Evolutionary conservation across 2,797 vertebrate genomes (phyloP).

Genomic region (Limnodromus scolopaceus): DNA sequence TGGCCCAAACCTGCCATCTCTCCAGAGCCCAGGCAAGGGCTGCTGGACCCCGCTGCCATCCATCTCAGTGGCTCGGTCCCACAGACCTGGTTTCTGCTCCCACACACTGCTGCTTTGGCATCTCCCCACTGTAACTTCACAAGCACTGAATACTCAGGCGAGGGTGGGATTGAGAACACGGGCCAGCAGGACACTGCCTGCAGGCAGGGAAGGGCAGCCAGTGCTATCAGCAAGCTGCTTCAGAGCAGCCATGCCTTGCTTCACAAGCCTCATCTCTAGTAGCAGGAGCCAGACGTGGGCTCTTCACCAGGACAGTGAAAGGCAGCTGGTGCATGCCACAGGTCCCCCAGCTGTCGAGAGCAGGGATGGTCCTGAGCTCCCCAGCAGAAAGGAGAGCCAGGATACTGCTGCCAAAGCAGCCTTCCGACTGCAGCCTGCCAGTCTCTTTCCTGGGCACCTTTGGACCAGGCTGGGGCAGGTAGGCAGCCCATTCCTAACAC

Average conservation of each 20-base stretch:
- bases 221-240: background rate
- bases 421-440: background rate
- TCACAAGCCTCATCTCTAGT: background rate
- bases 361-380: background rate
- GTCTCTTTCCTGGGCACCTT: background rate
- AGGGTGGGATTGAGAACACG: background rate
- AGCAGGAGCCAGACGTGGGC: background rate
- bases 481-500: background rate
- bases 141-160: accelerated
- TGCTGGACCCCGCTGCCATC: background rate
- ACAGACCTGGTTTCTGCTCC: background rate
- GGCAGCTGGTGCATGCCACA: background rate
- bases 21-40: background rate
- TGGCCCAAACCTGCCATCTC: accelerated
- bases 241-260: background rate
- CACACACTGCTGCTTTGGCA: background rate
- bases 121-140: background rate
- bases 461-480: background rate
- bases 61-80: background rate
- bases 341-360: background rate
- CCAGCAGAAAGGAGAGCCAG: background rate
- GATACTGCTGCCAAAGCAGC: background rate
- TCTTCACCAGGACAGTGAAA: accelerated
- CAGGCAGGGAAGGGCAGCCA: background rate
- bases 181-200: background rate